A percentile compares a stretch with the other conserved stretches of the same genome.
Evolutionary conservation across 1,140 invertebrate genomes (phyloP).

Genomic region (Metaphire vulgaris): DNA sequence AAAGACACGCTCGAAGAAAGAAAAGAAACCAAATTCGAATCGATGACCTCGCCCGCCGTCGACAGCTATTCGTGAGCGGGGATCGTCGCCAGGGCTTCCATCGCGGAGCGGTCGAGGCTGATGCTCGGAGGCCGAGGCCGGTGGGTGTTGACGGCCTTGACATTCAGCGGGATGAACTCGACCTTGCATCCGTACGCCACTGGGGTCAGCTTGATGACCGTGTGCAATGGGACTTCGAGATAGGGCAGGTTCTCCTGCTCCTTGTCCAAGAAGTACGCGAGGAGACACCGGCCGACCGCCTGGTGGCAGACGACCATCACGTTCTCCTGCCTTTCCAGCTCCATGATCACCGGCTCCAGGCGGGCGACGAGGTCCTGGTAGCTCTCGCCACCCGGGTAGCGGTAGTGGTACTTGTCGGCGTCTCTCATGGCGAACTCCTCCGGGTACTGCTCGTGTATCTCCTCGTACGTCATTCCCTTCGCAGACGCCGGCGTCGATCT

Average conservation of each 20-base stretch:
- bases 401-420: slow-evolving; percentile 92
- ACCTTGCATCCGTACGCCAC: slow-evolving; percentile 81
- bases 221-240: slow-evolving; percentile 88
- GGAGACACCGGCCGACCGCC: slow-evolving; percentile 87
- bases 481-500: slow-evolving; percentile 98
- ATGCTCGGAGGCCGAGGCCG: slow-evolving; percentile 67
- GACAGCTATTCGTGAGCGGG: slow-evolving; percentile 3
- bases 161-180: slow-evolving; percentile 15
- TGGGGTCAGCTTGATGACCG: slow-evolving; percentile 92
- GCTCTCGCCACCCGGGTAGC: slow-evolving; percentile 87
- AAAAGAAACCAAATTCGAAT: no score
- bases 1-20: no score
- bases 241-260: slow-evolving; percentile 64
- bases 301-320: slow-evolving; percentile 97
- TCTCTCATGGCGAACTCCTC: slow-evolving; percentile 92
- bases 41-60: no score
- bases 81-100: slow-evolving; percentile 12
- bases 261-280: slow-evolving; percentile 75
- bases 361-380: slow-evolving; percentile 73
- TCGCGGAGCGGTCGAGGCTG: not conserved
- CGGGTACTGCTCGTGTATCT: slow-evolving; percentile 89
- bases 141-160: slow-evolving; percentile 53
- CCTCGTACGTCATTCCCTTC: slow-evolving; percentile 99
- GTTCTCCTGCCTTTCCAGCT: slow-evolving; percentile 94
- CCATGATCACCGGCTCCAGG: slow-evolving; percentile 97